Percentiles rank a stretch among this genome's conserved stretches.
Conservation (phyloP, 2,888 invertebrate species). For the Bombyx huttoni region DNA sequence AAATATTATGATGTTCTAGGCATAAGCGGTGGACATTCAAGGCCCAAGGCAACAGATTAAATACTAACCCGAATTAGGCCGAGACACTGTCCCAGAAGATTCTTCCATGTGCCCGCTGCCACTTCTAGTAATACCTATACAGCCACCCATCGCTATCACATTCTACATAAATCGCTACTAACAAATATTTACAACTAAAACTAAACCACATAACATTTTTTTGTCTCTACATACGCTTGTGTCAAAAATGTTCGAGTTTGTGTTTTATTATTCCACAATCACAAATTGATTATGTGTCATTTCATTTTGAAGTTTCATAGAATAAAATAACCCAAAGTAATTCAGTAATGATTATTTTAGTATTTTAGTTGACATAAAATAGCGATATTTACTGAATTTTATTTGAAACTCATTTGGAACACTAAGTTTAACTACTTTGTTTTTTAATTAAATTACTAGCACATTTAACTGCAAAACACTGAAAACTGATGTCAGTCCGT, state of each 20-base stretch:
- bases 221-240: constrained; percentile 48
- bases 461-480: too few species aligned
- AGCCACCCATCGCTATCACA: constrained; percentile 86
- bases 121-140: constrained; percentile 87
- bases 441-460: too few species aligned
- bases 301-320: not conserved
- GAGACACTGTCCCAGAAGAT: constrained; percentile 84
- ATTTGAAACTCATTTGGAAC: too few species aligned
- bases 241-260: constrained; percentile 58
- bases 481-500: too few species aligned
- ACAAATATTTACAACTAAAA: constrained; percentile 61
- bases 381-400: too few species aligned
- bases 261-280: constrained; percentile 33
- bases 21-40: constrained; percentile 15
- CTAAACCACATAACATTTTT: constrained; percentile 63
- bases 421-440: too few species aligned
- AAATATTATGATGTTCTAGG: not conserved
- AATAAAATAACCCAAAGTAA: not conserved
- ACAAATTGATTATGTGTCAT: not conserved
- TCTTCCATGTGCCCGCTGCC: constrained; percentile 85
- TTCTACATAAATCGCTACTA: constrained; percentile 55
- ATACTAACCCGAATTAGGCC: constrained; percentile 82
- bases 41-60: constrained; percentile 49
- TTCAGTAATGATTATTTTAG: not conserved
- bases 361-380: too few species aligned